Evolutionary conservation across 2,797 vertebrate species (phyloP).

Genomic region (Eulemur mongoz): DNA sequence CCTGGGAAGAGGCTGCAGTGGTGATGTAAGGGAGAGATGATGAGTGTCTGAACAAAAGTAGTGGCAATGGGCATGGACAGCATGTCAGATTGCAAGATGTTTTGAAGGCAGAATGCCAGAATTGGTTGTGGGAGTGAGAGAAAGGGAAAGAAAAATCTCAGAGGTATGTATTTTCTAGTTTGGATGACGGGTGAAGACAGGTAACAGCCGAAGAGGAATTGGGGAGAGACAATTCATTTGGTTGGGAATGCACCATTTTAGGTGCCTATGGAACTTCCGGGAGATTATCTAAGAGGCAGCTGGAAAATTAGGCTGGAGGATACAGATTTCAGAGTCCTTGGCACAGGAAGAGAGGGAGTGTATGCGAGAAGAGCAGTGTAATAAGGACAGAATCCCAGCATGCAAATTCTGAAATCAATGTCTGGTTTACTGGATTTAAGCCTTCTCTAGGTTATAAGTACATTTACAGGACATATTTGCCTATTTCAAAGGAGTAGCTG

Average conservation of each 20-base stretch:
- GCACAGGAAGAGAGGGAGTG: neutral
- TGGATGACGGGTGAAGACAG: neutral
- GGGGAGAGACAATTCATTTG: neutral
- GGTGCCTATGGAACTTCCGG: neutral
- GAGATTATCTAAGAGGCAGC: neutral
- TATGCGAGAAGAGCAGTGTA: neutral
- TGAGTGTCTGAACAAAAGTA: neutral
- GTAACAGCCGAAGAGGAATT: neutral
- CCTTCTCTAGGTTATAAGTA: neutral
- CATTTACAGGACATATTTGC: neutral
- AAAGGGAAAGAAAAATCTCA: neutral
- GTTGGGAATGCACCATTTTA: neutral
- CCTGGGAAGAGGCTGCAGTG: too few species aligned
- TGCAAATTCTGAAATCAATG: neutral
- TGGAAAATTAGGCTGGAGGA: constrained; percentile 32
- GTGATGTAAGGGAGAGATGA: neutral
- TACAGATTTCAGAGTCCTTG: neutral
- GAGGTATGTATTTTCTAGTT: neutral
- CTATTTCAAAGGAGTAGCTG: neutral
- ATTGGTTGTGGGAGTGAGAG: neutral
- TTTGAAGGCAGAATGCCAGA: neutral
- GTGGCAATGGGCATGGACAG: neutral
- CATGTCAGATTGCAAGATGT: neutral
- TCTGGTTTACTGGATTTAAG: neutral
- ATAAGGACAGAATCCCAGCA: neutral